Evolutionary conservation across 64 coral and sea anemone genomes (phyloP).

Genomic region (Stichodactyla mertensii): DNA sequence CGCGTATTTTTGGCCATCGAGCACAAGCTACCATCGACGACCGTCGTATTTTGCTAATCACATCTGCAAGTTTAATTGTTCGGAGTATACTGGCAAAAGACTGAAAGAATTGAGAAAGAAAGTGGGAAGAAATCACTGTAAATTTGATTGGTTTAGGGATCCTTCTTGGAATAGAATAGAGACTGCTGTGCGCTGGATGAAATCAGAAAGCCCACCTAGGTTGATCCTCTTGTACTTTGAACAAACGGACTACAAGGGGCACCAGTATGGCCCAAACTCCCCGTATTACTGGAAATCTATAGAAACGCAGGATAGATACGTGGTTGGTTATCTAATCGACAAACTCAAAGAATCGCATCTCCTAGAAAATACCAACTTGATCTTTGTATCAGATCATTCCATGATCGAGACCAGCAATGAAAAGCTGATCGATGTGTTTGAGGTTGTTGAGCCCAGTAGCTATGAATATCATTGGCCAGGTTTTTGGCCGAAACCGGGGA

Average conservation of each 20-base stretch:
- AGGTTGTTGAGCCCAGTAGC: too few species aligned
- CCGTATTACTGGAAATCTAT: neutral
- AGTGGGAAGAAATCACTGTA: slow-evolving; percentile 16
- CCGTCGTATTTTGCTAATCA: slow-evolving; percentile 34
- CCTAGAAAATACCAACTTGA: slow-evolving; percentile 38
- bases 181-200: slow-evolving; percentile 11
- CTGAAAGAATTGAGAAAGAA: neutral
- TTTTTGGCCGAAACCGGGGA: slow-evolving; percentile 42
- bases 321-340: slow-evolving; percentile 40
- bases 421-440: too few species aligned
- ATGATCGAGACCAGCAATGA: neutral
- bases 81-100: neutral
- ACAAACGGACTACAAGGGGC: slow-evolving; percentile 30
- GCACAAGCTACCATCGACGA: slow-evolving; percentile 27
- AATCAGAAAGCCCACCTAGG: slow-evolving; percentile 27
- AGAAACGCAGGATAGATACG: slow-evolving; percentile 32
- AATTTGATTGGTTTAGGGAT: slow-evolving; percentile 7
- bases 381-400: slow-evolving; percentile 51
- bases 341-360: neutral
- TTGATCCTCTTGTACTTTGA: slow-evolving; percentile 53
- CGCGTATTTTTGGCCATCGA: slow-evolving; percentile 65
- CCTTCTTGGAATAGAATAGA: slow-evolving; percentile 18
- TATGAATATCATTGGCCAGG: slow-evolving; percentile 19
- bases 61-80: slow-evolving; percentile 38
- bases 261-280: slow-evolving; percentile 22